These are phyloP conservation scores for Centropus bengalensis DNA, from an alignment of 2,113 vertebrate genomes.

Conservation along the genomic window DNA sequence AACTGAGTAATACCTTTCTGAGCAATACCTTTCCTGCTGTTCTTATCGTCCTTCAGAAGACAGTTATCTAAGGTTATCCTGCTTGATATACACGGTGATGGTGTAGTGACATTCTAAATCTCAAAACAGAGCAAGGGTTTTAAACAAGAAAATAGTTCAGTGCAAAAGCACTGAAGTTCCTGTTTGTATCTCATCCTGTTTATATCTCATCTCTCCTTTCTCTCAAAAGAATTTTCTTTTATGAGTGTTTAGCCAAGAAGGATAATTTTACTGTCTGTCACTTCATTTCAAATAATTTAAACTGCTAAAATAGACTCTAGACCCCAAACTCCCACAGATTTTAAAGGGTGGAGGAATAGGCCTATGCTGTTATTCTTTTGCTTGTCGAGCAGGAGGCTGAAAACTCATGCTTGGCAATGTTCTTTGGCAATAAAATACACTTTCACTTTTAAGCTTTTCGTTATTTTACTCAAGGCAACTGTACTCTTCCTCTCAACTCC, in stretches of 20 bases:
- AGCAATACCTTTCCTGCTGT: not conserved
- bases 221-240: not conserved
- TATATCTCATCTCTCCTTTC: not conserved
- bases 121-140: conserved; percentile 12
- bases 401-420: not conserved
- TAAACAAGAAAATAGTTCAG: not conserved
- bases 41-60: conserved; percentile 14
- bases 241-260: not conserved
- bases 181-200: not conserved
- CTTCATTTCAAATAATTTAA: not conserved
- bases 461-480: not conserved
- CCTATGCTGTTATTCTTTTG: not conserved
- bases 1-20: conserved; percentile 19
- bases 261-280: not conserved
- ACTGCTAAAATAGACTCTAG: not conserved
- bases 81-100: conserved; percentile 19
- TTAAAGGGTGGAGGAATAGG: not conserved
- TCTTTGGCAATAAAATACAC: not conserved
- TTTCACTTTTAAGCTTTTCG: not conserved
- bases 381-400: not conserved
- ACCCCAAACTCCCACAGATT: not conserved
- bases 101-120: conserved; percentile 30
- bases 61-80: not conserved
- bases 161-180: not conserved
- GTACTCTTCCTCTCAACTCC: not conserved